These are phyloP conservation scores for Parnassius orleans DNA, from an alignment of 2,888 invertebrate species.

Conservation along the genomic window DNA sequence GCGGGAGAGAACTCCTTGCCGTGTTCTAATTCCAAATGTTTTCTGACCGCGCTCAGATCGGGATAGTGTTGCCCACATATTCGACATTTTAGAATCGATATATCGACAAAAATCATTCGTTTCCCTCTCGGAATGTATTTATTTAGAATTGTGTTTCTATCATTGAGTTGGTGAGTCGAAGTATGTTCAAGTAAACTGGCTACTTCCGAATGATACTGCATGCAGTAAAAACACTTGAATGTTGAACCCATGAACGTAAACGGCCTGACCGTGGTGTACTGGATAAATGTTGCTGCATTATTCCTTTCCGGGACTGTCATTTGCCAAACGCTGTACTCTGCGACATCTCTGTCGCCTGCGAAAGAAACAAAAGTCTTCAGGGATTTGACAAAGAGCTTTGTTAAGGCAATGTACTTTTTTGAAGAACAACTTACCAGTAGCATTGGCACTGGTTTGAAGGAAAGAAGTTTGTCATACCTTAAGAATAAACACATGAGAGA, in stretches of 20 bases:
- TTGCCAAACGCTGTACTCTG: constrained; percentile 55
- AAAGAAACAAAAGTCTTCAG: constrained; percentile 31
- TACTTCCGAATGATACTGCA: constrained; percentile 46
- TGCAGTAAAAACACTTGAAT: constrained; percentile 59
- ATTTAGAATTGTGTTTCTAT: constrained; percentile 37
- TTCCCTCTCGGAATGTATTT: constrained; percentile 49
- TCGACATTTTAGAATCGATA: constrained; percentile 51
- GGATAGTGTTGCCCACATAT: constrained; percentile 38
- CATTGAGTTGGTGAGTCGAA: constrained; percentile 37
- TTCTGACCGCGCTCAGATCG: constrained; percentile 40
- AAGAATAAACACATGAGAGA: no score
- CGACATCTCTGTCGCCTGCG: constrained; percentile 31
- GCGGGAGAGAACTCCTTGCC: constrained; percentile 40
- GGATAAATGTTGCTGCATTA: constrained; percentile 53
- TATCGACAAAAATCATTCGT: constrained; percentile 50
- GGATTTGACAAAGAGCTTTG: background rate
- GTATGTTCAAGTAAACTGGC: constrained; percentile 46
- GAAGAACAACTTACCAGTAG: background rate
- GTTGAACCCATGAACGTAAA: constrained; percentile 56
- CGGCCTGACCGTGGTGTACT: constrained; percentile 51
- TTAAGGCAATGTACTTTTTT: background rate
- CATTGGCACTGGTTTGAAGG: no score
- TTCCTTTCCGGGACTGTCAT: constrained; percentile 49
- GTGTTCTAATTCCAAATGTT: constrained; percentile 46
- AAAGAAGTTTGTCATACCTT: no score